Evolutionary conservation across 2,888 invertebrate genomes (phyloP).

Genomic region (Lamellibrachia satsuma): DNA sequence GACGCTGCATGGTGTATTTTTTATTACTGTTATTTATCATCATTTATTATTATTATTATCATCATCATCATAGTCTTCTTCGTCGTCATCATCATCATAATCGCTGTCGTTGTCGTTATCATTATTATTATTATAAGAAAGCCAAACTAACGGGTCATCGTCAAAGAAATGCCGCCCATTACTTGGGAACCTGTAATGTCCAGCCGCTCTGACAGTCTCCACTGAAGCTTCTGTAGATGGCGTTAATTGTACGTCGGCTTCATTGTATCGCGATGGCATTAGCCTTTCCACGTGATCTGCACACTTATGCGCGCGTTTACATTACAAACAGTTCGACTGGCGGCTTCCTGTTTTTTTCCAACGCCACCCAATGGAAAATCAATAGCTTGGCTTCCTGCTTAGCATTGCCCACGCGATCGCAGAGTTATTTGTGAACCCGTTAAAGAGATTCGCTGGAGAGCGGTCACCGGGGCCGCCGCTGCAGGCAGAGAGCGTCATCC

Average conservation of each 20-base stretch:
- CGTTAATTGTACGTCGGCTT: not conserved
- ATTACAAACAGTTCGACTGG: not conserved
- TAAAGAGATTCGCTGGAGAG: not conserved
- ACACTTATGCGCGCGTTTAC: not conserved
- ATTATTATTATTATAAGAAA: not conserved
- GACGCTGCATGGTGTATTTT: no score
- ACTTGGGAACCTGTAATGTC: not conserved
- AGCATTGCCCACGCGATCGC: not conserved
- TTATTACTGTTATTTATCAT: no score
- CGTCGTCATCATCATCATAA: no score
- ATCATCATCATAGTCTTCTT: no score
- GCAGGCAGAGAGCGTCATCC: not conserved
- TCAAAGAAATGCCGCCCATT: not conserved
- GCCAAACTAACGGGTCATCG: not conserved
- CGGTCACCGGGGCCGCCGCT: not conserved
- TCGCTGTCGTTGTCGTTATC: no score
- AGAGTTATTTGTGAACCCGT: not conserved
- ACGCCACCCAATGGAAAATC: not conserved
- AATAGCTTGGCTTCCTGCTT: not conserved
- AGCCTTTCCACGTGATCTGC: not conserved
- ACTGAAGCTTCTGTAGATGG: not conserved
- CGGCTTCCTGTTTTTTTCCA: not conserved
- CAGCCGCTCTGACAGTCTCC: not conserved
- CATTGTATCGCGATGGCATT: not conserved
- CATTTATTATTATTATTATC: no score